Conservation (phyloP, 2,797 vertebrate genomes). For the Xerus rutilus region DNA sequence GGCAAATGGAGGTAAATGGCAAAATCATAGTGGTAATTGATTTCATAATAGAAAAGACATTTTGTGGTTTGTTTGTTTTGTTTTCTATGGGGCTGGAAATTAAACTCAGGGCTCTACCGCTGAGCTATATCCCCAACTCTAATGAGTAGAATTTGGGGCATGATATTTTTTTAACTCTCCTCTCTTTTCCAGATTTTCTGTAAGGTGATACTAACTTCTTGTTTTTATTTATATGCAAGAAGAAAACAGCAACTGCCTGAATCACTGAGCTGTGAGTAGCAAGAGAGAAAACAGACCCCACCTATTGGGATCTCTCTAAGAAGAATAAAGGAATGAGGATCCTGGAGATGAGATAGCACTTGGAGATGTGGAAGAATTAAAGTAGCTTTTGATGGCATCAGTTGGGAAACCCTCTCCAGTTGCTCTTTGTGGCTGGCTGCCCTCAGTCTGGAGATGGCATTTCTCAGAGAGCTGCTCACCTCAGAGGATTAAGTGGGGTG, state of each 20-base stretch:
- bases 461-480: not conserved
- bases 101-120: not conserved
- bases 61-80: not conserved
- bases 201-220: not conserved
- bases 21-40: not conserved
- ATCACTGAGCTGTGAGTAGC: not conserved
- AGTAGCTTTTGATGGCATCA: not conserved
- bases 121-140: not conserved
- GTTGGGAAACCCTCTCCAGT: not conserved
- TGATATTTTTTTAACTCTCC: not conserved
- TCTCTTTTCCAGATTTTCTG: conserved; percentile 7
- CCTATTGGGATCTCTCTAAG: rapidly evolving
- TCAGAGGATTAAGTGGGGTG: not conserved
- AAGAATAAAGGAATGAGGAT: not conserved
- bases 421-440: rapidly evolving
- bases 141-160: not conserved
- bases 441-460: not conserved
- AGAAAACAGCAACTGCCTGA: not conserved
- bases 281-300: not conserved
- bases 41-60: not conserved
- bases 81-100: not conserved
- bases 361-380: not conserved
- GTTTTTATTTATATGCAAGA: conserved; percentile 1
- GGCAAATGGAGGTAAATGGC: not conserved
- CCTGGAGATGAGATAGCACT: not conserved